Conservation (phyloP, 2,888 invertebrate genomes). For the Spodoptera littoralis region DNA sequence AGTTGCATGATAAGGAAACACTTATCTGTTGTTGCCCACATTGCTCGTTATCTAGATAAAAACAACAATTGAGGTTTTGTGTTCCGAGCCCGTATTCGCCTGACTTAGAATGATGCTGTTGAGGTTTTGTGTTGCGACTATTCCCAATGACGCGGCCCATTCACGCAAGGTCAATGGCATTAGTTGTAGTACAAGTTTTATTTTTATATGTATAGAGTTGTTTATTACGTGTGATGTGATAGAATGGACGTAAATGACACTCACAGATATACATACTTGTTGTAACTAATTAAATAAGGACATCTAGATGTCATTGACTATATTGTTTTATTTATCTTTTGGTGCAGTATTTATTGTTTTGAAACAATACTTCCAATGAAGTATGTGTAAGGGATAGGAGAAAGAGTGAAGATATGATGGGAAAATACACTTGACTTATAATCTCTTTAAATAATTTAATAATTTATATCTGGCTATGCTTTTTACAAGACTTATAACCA, state of each 20-base stretch:
- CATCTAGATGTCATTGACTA: too few relatives aligned
- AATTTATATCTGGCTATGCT: too few relatives aligned
- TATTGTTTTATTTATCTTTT: too few relatives aligned
- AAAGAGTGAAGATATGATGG: too few relatives aligned
- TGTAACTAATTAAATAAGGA: too few relatives aligned
- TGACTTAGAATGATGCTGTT: constrained; percentile 42
- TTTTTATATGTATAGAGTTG: constrained; percentile 17
- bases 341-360: too few relatives aligned
- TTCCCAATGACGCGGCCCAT: constrained; percentile 55
- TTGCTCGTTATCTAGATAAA: constrained; percentile 53
- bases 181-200: constrained; percentile 32
- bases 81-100: constrained; percentile 56
- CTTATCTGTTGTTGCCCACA: constrained; percentile 38
- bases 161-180: constrained; percentile 56
- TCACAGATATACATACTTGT: too few relatives aligned
- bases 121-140: constrained; percentile 79
- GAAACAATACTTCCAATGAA: too few relatives aligned
- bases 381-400: too few relatives aligned
- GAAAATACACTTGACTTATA: too few relatives aligned
- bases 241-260: constrained; percentile 6
- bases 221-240: constrained; percentile 8
- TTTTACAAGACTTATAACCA: too few relatives aligned
- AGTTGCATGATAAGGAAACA: constrained; percentile 32
- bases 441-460: too few relatives aligned
- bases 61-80: constrained; percentile 56